A percentile compares a stretch with the other conserved stretches of the same genome.
Evolutionary conservation across 2,888 invertebrate genomes (phyloP).

Genomic region (Shargacucullia verbasci): DNA sequence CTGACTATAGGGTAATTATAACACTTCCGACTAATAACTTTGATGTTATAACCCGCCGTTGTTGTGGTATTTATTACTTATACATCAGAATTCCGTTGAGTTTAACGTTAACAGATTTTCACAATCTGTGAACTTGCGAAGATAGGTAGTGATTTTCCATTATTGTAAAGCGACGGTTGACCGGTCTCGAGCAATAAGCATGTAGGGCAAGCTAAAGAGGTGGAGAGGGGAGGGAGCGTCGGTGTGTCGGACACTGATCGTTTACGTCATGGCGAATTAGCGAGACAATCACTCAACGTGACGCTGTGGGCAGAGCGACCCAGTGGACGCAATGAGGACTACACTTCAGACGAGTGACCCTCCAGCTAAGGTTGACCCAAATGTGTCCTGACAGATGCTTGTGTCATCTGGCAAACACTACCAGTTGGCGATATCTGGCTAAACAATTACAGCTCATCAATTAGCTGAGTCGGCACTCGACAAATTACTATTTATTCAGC

Average conservation of each 20-base stretch:
- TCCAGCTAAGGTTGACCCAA: constrained; percentile 66
- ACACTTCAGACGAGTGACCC: constrained; percentile 75
- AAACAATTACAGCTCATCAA: constrained; percentile 46
- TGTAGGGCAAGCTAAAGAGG: constrained; percentile 42
- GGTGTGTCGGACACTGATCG: constrained; percentile 61
- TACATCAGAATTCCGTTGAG: constrained; percentile 19
- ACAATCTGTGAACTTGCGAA: constrained; percentile 8
- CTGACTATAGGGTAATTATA: constrained; percentile 22
- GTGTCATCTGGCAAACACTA: constrained; percentile 45
- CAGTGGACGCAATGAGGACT: constrained; percentile 77
- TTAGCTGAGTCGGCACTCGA: constrained; percentile 25
- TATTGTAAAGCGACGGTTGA: constrained; percentile 53
- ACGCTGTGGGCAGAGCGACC: constrained; percentile 68
- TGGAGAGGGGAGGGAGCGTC: constrained; percentile 34
- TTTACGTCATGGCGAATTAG: constrained; percentile 75
- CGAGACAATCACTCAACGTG: constrained; percentile 82
- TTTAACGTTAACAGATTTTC: constrained; percentile 18
- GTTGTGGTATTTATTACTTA: constrained; percentile 2
- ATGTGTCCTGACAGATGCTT: constrained; percentile 59
- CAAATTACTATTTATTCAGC: constrained; percentile 36
- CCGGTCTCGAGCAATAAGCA: constrained; percentile 53
- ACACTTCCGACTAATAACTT: constrained; percentile 16
- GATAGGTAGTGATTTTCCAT: constrained; percentile 45
- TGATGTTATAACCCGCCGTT: constrained; percentile 19
- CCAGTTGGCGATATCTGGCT: constrained; percentile 33